Evolutionary conservation across 2,888 invertebrate species (phyloP).

Genomic region (Lasius platythorax): DNA sequence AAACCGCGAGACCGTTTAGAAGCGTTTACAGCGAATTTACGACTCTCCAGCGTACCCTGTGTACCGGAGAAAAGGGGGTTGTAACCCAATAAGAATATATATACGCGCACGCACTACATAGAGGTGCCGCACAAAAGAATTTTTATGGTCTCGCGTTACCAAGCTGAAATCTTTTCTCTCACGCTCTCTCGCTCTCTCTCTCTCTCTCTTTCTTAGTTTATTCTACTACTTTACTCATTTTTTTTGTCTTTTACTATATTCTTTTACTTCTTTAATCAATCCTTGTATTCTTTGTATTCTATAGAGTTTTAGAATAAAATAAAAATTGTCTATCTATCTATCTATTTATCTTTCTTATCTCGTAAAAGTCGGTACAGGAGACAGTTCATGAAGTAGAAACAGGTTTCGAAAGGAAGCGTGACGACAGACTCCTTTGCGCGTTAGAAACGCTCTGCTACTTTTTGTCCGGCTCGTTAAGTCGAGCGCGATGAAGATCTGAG

Average conservation of each 20-base stretch:
- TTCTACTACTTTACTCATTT: neutral
- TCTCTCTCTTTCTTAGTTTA: neutral
- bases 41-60: conserved; percentile 55
- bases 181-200: neutral
- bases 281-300: neutral
- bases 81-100: conserved; percentile 60
- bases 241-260: neutral
- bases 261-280: neutral
- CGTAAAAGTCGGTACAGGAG: conserved; percentile 1
- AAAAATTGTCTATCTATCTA: too few species aligned
- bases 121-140: conserved; percentile 54
- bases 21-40: conserved; percentile 70
- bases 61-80: conserved; percentile 46
- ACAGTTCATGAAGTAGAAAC: conserved; percentile 21
- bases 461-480: conserved; percentile 41
- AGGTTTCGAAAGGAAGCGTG: conserved; percentile 36
- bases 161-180: conserved; percentile 23
- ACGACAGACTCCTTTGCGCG: conserved; percentile 7
- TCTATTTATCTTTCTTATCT: neutral
- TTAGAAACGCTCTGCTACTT: conserved; percentile 44
- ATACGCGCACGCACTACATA: conserved; percentile 37
- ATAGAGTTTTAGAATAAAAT: neutral
- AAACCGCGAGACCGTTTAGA: conserved; percentile 64
- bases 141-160: conserved; percentile 59
- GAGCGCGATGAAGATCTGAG: conserved; percentile 38